phyloP scores from a whole-genome alignment of 2,797 vertebrate species.

The Limosa lapponica region DNA sequence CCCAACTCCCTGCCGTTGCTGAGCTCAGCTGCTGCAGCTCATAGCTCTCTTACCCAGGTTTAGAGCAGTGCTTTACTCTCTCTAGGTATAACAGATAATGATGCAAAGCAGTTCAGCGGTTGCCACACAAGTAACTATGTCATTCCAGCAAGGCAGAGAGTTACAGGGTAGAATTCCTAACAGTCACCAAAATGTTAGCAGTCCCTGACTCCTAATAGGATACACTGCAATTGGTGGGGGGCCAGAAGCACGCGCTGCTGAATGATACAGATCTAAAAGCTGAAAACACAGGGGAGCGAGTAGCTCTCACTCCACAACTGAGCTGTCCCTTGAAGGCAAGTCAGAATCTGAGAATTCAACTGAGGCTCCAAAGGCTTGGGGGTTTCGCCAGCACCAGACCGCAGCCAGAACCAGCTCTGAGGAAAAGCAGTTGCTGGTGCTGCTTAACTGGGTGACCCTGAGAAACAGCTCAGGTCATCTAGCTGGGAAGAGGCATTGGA shows the following conservation, averaged over 20 bases:
- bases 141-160: not conserved
- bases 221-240: not conserved
- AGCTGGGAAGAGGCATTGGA: not conserved
- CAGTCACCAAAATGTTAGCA: not conserved
- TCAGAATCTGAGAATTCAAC: not conserved
- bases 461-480: not conserved
- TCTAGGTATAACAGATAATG: accelerated
- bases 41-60: not conserved
- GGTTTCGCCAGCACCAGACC: not conserved
- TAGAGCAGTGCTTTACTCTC: not conserved
- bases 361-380: not conserved
- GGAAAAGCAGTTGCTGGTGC: not conserved
- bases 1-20: not conserved
- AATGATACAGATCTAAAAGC: not conserved
- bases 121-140: not conserved
- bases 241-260: not conserved
- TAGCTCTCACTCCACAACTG: not conserved
- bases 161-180: not conserved
- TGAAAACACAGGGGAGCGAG: accelerated
- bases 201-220: not conserved
- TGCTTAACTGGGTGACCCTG: not conserved
- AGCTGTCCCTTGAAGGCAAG: not conserved
- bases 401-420: not conserved
- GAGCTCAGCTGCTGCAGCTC: not conserved
- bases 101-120: not conserved